Evolutionary conservation across 2,888 invertebrate genomes (phyloP).

Genomic region (Hyposoter dolosus): DNA sequence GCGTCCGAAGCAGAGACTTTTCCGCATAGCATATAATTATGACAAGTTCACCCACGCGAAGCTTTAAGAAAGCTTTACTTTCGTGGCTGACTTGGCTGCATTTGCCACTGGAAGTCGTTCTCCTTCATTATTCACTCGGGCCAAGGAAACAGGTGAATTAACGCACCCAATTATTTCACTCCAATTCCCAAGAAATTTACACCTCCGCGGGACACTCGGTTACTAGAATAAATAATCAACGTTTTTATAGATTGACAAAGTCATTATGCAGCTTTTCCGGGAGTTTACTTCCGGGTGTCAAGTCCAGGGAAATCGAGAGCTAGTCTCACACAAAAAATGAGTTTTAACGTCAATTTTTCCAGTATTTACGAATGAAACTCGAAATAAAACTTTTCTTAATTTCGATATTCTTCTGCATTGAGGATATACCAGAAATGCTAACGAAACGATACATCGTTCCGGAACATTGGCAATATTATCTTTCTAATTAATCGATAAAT

Average conservation of each 20-base stretch:
- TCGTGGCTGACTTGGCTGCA: slow-evolving; percentile 4
- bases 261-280: background rate
- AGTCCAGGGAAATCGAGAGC: background rate
- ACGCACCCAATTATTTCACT: slow-evolving; percentile 52
- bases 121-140: background rate
- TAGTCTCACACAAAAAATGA: background rate
- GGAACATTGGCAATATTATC: slow-evolving; percentile 56
- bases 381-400: background rate
- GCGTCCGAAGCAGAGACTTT: slow-evolving; percentile 66
- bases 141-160: slow-evolving; percentile 54
- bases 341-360: background rate
- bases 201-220: background rate
- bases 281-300: background rate
- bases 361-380: too few species aligned
- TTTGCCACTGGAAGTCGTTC: slow-evolving; percentile 6
- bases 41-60: slow-evolving; percentile 61
- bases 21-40: slow-evolving; percentile 55
- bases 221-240: background rate
- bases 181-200: slow-evolving; percentile 33
- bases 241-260: background rate
- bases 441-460: background rate
- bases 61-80: slow-evolving; percentile 34
- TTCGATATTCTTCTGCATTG: background rate
- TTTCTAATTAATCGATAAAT: slow-evolving; percentile 64
- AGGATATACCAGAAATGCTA: background rate